Evolutionary conservation across 1,140 invertebrate genomes (phyloP), one percentile per base, ranked within the genome.

Genomic region (Pemphigus obesinymphae): DNA sequence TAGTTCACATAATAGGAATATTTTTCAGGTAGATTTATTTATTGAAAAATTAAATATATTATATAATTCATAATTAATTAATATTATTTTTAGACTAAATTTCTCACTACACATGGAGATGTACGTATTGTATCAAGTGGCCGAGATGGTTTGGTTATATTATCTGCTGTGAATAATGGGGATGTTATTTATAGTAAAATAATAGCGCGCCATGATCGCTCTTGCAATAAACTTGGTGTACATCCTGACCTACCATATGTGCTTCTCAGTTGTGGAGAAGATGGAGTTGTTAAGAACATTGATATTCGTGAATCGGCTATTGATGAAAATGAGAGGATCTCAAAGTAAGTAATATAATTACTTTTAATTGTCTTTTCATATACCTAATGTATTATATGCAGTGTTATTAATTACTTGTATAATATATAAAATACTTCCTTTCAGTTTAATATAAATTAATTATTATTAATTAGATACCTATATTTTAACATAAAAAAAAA

Each of bases 181-280:
- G 90, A 89, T n/a, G 88, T 88, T 82, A 87, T 88, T 83, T 84
- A 84, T 66, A 90, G 89, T 23, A 88, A 89, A 84, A 91, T 89
- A 85, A 86, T 96, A 75, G 92, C 91, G 23, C 88, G 90, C 29
- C 95, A 96, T 87, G 86, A 88, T 75, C 91, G 91, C 82, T 89
- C 94, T 43, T 92, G 92, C 75, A 94, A 96, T 86, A 96, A 95
- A 89, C 87, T 97, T 83, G 89, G 93, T 82, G 88, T 94, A 81
- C 90, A 92, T 84, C 87, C 90, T 23, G 91, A 93, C 82, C 92
- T 91, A 82, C 93, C 94, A 13, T 91, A 96, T 85, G 88, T 93
- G 23, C 88, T 98, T 76, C 88, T 97, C 13, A 96, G 93, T 84
- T 95, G 92, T 85, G 96, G 96, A 11, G 96, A 97, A 89, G 96